phyloP scores from a whole-genome alignment of 2,113 vertebrate species.

The Platysteira castanea region DNA sequence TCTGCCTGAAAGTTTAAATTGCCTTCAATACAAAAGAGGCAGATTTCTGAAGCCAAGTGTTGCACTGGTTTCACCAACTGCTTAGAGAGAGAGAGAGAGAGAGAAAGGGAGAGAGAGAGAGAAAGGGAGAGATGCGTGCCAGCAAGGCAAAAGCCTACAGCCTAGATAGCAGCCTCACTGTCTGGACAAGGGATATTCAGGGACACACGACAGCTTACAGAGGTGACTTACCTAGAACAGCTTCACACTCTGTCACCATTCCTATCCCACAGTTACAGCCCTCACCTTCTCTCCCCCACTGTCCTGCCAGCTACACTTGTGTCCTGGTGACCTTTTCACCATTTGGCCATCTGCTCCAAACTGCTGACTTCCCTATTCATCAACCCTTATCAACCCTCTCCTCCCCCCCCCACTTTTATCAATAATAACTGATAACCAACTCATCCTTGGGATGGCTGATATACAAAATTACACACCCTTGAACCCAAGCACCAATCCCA shows the following conservation, averaged over 20 bases:
- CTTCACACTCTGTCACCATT: background rate
- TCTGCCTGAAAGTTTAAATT: background rate
- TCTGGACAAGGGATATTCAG: background rate
- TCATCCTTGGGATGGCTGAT: background rate
- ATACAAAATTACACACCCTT: background rate
- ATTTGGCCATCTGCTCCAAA: background rate
- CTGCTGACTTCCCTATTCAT: background rate
- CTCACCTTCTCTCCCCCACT: background rate
- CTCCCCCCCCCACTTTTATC: background rate
- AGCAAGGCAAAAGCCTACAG: background rate
- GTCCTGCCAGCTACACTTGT: background rate
- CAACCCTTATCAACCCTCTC: background rate
- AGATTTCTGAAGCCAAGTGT: background rate
- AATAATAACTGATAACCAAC: background rate
- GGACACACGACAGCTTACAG: background rate
- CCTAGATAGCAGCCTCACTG: background rate
- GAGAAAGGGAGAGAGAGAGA: background rate
- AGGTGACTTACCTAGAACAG: background rate
- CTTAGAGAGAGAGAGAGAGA: background rate
- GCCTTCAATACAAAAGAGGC: background rate
- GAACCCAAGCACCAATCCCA: background rate
- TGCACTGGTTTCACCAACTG: background rate
- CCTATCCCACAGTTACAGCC: background rate
- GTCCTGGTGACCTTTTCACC: background rate
- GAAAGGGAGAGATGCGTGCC: accelerated